Evolutionary conservation across 2,113 vertebrate species (phyloP), one percentile per base, ranked within the genome.

Genomic region (Nicator chloris): DNA sequence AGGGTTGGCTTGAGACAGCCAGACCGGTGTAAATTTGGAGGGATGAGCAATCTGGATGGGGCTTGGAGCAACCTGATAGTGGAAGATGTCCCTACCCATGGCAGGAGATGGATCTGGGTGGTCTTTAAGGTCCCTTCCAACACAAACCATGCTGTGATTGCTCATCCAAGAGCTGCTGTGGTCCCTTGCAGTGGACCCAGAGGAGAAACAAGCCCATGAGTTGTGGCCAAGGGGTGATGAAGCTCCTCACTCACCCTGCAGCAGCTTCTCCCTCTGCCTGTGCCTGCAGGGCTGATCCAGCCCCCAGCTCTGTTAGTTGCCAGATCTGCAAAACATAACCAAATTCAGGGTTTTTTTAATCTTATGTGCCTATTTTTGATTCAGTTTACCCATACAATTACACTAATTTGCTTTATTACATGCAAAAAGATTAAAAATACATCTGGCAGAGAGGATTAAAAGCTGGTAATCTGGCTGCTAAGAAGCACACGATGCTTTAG

Each of bases 391-490:
- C 40, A 1, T 68, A 64, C 50, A 73, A n/a, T 90, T 86, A 35
- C 35, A 15, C 35, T 86, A 64, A 88, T 96, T 96, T 86, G 78
- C 51, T 70, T 86, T 95, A 82, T 92, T 85, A 15, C 56, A 31
- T 0, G 1, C 39, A 47, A 40, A 85, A 76, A 82, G 69, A 84
- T 95, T 66, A 88, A 90, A 86, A 85, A 64, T 51, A 60, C 82
- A 37, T 84, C 80, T 91, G 78, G 44, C 81, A 71, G 61, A 51
- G 93, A 88, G 91, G 82, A 93, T 81, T 90, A 92, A 84, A 68
- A 83, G 20, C 59, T 28, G 47, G 40, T 82, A 64, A 86, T 86
- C 86, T 68, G 86, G 16, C 86, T 39, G 33, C 51, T 69, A 24
- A 75, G 84, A 42, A 68, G 21, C 65, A 79, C 3, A 10, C 2